Percentiles rank a stretch among this genome's conserved stretches.
These are phyloP conservation scores for Oconnorella tubifera DNA, from an alignment of 2,888 invertebrate genomes.

Conservation along the genomic window DNA sequence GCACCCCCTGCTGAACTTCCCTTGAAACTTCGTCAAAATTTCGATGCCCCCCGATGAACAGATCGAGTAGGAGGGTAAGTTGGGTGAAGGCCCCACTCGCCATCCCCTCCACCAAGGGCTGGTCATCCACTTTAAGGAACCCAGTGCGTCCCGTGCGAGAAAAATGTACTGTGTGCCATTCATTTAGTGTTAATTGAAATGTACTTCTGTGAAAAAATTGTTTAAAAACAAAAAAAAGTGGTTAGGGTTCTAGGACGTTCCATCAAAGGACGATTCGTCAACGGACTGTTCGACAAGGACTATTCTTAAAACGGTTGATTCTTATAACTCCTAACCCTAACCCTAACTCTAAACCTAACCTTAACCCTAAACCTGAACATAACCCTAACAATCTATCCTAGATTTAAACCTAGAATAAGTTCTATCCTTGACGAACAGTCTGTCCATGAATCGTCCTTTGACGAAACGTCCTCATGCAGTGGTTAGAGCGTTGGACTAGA, in stretches of 20 bases:
- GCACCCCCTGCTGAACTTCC: slow-evolving; percentile 69
- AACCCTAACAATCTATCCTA: too few relatives aligned
- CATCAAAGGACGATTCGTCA: too few relatives aligned
- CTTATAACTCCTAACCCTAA: not conserved
- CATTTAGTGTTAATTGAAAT: slow-evolving; percentile 69
- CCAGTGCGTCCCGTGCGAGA: slow-evolving; percentile 67
- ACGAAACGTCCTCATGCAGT: too few relatives aligned
- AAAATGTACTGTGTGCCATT: slow-evolving; percentile 82
- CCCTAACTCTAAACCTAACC: too few relatives aligned
- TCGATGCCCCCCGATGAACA: slow-evolving; percentile 85
- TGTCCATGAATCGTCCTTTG: too few relatives aligned
- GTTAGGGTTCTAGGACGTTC: not conserved
- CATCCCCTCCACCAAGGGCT: slow-evolving; percentile 68
- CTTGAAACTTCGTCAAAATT: slow-evolving; percentile 74
- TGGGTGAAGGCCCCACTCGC: slow-evolving; percentile 78
- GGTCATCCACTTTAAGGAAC: slow-evolving; percentile 73
- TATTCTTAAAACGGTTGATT: too few relatives aligned
- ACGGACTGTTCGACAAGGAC: not conserved
- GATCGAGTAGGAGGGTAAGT: slow-evolving; percentile 76
- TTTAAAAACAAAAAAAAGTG: too few relatives aligned
- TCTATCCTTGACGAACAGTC: too few relatives aligned
- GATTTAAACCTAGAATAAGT: too few relatives aligned
- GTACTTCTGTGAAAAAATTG: slow-evolving; percentile 69
- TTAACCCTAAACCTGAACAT: too few relatives aligned
- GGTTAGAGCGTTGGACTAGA: too few relatives aligned